Evolutionary conservation across 2,113 vertebrate species (phyloP), one percentile per base, ranked within the genome.

Genomic region (Garra rufa): DNA sequence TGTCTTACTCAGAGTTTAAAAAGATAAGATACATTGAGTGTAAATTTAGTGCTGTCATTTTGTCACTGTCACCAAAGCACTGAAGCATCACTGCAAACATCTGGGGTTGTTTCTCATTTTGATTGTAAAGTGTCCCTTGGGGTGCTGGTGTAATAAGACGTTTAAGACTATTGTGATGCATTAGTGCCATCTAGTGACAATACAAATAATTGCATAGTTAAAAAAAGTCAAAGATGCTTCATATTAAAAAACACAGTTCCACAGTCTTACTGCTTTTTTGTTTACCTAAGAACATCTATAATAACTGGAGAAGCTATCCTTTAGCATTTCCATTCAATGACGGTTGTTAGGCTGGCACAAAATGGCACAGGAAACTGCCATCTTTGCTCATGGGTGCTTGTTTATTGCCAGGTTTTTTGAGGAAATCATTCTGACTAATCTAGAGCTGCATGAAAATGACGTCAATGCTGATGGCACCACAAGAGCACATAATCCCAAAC

Each of bases 31-130:
- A 5, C 24, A 21, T 30, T 5, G 73, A 1, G 44, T 50, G 41
- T 43, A 21, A 7, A 50, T 46, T 75, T 28, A 1, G 5, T 14
- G 76, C 59, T 7, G 59, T 46, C 9, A 65, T 63, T 65, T 19
- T 17, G 17, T 80, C 77, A 28, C 21, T 50, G 73, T 76, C 73
- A 50, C 14, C 3, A 30, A 52, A 52, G 46, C 73, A n/a, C 10
- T 67, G 77, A 67, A 48, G 59, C 43, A 30, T 80, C 24, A 8
- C 59, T 30, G 61, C 24, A 81, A 79, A 81, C 78, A 67, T 67
- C 78, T 81, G 78, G 26, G 5, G 21, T 65, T n/a, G 59, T 80
- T 43, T 28, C 9, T 80, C 4, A 8, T 46, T 11, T 19, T 67
- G 43, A 81, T 6, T 67, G 43, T 46, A 8, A 50, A 34, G 41